phyloP scores from a whole-genome alignment of 2,888 invertebrate species.

The Metacarcinus magister region DNA sequence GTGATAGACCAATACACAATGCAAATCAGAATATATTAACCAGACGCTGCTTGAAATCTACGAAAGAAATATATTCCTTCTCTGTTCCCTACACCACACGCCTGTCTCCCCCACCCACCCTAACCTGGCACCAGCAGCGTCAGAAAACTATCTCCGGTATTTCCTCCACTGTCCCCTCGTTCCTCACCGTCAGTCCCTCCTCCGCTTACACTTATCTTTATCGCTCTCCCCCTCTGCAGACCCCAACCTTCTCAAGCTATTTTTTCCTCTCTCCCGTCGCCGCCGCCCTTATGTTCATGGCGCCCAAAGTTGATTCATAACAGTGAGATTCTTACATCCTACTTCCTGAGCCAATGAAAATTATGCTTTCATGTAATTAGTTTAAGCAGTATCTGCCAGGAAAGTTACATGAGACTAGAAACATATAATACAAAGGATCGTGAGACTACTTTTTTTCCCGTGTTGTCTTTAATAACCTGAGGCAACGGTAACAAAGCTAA shows the following conservation, averaged over 20 bases:
- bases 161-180: background rate
- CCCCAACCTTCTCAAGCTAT: background rate
- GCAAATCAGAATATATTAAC: too few relatives aligned
- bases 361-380: too few relatives aligned
- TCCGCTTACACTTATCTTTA: background rate
- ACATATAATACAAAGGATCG: background rate
- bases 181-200: background rate
- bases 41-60: too few relatives aligned
- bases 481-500: background rate
- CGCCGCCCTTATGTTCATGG: background rate
- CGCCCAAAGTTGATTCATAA: background rate
- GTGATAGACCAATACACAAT: background rate
- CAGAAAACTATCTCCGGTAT: background rate
- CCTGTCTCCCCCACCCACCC: background rate
- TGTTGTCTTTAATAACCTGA: background rate
- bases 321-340: background rate
- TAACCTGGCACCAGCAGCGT: background rate
- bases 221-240: background rate
- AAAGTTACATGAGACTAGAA: background rate
- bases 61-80: too few relatives aligned
- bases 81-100: too few relatives aligned
- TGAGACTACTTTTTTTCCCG: background rate
- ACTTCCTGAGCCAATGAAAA: background rate
- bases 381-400: background rate
- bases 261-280: background rate